phyloP scores from a whole-genome alignment of 2,113 vertebrate species.

The Antigone vipio region DNA sequence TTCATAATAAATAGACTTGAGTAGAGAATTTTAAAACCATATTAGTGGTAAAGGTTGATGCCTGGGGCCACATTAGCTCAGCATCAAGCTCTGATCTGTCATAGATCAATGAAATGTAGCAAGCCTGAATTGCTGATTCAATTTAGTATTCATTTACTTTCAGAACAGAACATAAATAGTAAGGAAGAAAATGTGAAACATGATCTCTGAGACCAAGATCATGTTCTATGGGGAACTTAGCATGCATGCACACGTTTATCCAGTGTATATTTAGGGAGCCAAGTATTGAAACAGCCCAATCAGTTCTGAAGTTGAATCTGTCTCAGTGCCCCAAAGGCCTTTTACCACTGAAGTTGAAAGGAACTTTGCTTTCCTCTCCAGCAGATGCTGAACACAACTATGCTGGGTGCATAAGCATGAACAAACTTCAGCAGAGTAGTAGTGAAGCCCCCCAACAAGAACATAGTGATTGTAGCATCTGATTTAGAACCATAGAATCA shows the following conservation, averaged over 20 bases:
- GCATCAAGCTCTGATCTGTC: constrained; percentile 48
- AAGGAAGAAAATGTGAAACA: constrained; percentile 31
- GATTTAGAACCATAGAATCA: not conserved
- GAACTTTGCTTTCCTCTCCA: not conserved
- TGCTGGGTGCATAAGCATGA: not conserved
- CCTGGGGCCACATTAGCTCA: constrained; percentile 48
- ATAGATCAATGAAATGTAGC: constrained; percentile 60
- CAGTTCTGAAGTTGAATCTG: not conserved
- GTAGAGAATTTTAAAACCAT: constrained; percentile 51
- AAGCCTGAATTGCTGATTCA: constrained; percentile 49
- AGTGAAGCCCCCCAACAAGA: not conserved
- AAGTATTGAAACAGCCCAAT: not conserved
- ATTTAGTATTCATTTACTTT: constrained; percentile 64
- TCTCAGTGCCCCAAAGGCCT: not conserved
- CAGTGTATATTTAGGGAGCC: not conserved
- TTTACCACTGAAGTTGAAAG: not conserved
- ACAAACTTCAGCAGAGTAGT: rapidly evolving
- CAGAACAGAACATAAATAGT: constrained; percentile 46
- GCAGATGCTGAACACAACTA: not conserved
- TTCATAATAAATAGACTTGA: constrained; percentile 58
- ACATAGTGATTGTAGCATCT: not conserved
- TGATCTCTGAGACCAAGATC: not conserved
- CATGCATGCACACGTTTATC: not conserved
- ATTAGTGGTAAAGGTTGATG: constrained; percentile 57
- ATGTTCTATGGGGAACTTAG: not conserved